Base-by-base conservation (phyloP, 2,113 vertebrate species). In the Alaudala cheleensis region DNA sequence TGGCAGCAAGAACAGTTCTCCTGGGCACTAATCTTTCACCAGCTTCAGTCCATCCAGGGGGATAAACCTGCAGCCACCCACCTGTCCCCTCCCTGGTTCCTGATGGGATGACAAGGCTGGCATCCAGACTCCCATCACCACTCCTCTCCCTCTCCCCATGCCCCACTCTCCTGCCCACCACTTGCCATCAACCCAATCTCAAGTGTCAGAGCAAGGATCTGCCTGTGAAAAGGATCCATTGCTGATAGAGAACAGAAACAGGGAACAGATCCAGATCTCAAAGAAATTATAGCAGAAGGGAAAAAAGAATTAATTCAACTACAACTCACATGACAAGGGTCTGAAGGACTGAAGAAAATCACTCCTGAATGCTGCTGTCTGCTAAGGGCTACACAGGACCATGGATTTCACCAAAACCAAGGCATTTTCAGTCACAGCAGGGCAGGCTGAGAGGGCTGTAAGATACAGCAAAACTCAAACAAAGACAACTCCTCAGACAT, bases 181-280 rank as follows among this genome's bases (percentile, higher is more conserved):
- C 15, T 45, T 50, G 58, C 47, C 21, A 51, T 23, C 29, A 34
- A 5, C 16, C n/a, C n/a, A 6, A 13, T 77, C 33, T 29, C 19
- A 29, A 60, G 31, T 3, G 2, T 31, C 67, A 65, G 25, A 54
- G 53, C 39, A 37, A 45, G 25, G 58, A 37, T 15, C 1, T 33
- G 26, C n/a, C 14, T 0, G 0, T 26, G 17, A 5, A 42, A 81
- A 56, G 33, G 29, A 60, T 47, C 34, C 10, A 5, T 1, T 39
- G 21, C 25, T 81, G 54, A 17, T 42, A 80, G 18, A 49, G 37
- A 37, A 65, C 24, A 29, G 21, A 78, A 62, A 33, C 18, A 76
- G 40, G 9, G n/a, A 76, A 76, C 2, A 2, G 37, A 56, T 8
- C 58, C 11, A 33, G 6, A 69, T 42, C 18, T 45, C 22, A 26